Base-by-base conservation (phyloP, 2,888 invertebrate species). In the Lathronympha strigana region DNA sequence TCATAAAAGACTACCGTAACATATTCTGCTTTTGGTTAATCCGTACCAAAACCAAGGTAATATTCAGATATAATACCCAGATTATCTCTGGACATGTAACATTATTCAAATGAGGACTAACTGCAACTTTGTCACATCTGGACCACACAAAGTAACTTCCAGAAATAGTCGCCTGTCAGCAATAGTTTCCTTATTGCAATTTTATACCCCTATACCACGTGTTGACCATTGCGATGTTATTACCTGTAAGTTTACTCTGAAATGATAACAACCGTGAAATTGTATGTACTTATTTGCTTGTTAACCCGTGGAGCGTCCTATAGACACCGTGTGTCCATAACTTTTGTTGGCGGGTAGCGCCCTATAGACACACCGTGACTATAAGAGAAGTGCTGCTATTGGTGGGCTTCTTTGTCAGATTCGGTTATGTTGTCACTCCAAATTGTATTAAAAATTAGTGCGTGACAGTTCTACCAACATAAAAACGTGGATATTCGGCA, bases 111-210 rank as follows among this genome's bases (percentile, higher is more conserved):
- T 1, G 28, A 23, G 9, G n/a, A 33, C 36, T 47, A 47, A 28
- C 45, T 62, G 63, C 72, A 74, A 79, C 75, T 73, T 70, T 81
- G 76, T 77, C 60, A 63, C 58, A 8, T 60, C 11, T 11, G 31
- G 21, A 31, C 21, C 8, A 50, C 23, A 57, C 53, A 60, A 58
- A 23, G 58, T 45, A 31, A 17, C 51, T 53, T 64, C 51, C 36
- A 58, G 58, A 64, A 60, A 60, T 57, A 57, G 58, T 17, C n/a
- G 33, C 25, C 25, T 45, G 51, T 53, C 55, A 55, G 23, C 33
- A 55, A 49, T 67, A 67, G 68, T 67, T 69, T 67, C 69, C 73
- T 74, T 70, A 71, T 73, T 70, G 64, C 71, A 47, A 67, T 69
- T 67, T 70, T 68, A 72, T 71, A 72, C 70, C 25, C 36, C 33